phyloP scores from a whole-genome alignment of 2,113 vertebrate genomes.

The Grammomys dolichurus region DNA sequence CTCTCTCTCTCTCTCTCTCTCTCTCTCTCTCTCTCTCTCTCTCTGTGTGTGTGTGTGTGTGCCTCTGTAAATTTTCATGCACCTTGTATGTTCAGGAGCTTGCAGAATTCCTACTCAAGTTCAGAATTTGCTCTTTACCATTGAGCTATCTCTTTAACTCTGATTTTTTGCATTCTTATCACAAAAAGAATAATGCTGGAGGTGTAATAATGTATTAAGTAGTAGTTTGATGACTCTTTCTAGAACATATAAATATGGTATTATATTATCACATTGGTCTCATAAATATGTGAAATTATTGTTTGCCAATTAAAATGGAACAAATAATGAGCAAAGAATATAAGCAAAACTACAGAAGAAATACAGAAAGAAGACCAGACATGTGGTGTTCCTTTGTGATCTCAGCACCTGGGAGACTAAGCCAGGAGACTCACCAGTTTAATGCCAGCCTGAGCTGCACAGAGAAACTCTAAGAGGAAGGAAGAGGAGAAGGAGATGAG shows the following conservation, averaged over 20 bases:
- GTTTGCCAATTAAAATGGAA: neutral
- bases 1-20: no score
- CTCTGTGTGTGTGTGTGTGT: neutral
- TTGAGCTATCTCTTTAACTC: neutral
- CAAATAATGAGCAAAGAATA: neutral
- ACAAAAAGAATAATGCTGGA: neutral
- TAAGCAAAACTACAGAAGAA: constrained; percentile 44
- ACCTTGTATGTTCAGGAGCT: neutral
- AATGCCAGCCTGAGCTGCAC: neutral
- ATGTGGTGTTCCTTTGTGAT: neutral
- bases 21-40: no score
- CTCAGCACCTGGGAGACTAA: neutral
- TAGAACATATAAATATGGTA: neutral
- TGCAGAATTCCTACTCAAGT: neutral
- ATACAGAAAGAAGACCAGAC: neutral
- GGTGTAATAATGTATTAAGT: neutral
- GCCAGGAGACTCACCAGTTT: neutral
- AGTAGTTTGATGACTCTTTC: neutral
- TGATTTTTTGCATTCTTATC: neutral
- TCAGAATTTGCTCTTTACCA: neutral
- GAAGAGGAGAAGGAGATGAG: neutral
- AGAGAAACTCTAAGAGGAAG: neutral
- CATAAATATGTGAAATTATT: neutral
- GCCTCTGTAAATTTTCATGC: neutral
- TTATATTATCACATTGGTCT: neutral